A percentile compares a stretch with the other conserved stretches of the same genome.
Evolutionary conservation across 2,888 invertebrate species (phyloP).

Genomic region (Ectobius pallidus): DNA sequence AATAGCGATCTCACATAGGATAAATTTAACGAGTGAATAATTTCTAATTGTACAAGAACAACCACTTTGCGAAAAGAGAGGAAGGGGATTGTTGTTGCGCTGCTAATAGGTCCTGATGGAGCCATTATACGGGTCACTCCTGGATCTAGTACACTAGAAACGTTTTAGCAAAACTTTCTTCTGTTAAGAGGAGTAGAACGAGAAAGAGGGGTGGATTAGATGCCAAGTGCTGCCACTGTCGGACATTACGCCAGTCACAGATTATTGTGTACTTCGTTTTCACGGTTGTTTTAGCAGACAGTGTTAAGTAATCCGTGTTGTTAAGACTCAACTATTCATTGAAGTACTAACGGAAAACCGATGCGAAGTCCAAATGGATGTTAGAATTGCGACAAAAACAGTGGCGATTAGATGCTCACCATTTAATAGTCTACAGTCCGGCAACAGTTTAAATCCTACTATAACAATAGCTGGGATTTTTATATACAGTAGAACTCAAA

Average conservation of each 20-base stretch:
- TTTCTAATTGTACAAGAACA: conserved; percentile 21
- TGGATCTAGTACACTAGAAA: conserved; percentile 20
- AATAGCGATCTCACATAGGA: conserved; percentile 6
- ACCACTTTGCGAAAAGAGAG: not conserved
- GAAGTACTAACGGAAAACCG: too few species aligned
- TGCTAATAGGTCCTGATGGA: conserved; percentile 25
- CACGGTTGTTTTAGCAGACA: not conserved
- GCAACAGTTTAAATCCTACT: too few species aligned
- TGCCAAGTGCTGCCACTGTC: not conserved
- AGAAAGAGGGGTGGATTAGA: not conserved
- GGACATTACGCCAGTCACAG: not conserved
- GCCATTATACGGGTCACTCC: conserved; percentile 19
- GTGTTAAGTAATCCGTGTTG: too few species aligned
- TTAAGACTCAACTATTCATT: too few species aligned
- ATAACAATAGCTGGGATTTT: too few species aligned
- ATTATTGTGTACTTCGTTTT: not conserved
- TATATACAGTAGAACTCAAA: too few species aligned
- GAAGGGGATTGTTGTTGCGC: not conserved
- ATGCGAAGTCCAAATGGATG: too few species aligned
- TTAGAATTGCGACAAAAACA: too few species aligned
- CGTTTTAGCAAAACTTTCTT: conserved; percentile 26
- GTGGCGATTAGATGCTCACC: too few species aligned
- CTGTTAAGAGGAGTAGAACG: not conserved
- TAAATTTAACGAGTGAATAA: conserved; percentile 16
- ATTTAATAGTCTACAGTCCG: too few species aligned